phyloP scores from a whole-genome alignment of 2,797 vertebrate genomes.

The Coregonus ussuriensis region DNA sequence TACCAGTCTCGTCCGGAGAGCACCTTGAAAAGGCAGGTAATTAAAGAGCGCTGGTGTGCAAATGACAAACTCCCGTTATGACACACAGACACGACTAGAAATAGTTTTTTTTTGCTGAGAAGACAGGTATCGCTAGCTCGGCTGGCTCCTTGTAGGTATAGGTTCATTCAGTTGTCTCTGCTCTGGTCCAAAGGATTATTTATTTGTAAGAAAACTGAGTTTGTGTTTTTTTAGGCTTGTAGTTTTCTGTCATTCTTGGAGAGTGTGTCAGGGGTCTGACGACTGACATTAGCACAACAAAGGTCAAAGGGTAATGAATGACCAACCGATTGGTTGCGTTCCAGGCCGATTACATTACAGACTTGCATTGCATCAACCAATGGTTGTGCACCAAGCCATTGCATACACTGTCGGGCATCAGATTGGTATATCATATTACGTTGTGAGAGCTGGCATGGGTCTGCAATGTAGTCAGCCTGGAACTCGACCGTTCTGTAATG shows the following conservation, averaged over 20 bases:
- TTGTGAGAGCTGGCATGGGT: not conserved
- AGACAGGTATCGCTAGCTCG: conserved; percentile 29
- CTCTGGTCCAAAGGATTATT: conserved; percentile 38
- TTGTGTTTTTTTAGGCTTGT: not conserved
- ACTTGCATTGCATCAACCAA: not conserved
- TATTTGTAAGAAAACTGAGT: conserved; percentile 20
- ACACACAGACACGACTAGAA: conserved; percentile 51
- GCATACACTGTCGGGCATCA: not conserved
- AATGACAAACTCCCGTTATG: conserved; percentile 62
- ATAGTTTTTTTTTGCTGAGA: conserved; percentile 40
- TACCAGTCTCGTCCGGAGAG: conserved; percentile 35
- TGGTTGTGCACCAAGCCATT: not conserved
- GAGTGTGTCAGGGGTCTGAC: conserved; percentile 11
- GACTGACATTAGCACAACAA: not conserved
- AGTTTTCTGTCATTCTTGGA: conserved; percentile 19
- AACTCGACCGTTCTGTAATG: not conserved
- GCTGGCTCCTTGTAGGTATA: not conserved
- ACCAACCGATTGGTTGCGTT: not conserved
- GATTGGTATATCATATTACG: not conserved
- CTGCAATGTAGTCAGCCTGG: not conserved
- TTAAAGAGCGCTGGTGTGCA: conserved; percentile 58
- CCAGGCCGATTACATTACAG: not conserved
- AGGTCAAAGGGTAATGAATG: not conserved
- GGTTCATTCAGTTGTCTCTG: conserved; percentile 16
- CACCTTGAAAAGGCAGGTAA: conserved; percentile 48